Evolutionary conservation across 2,888 invertebrate species (phyloP).

Genomic region (Meta bourneti): DNA sequence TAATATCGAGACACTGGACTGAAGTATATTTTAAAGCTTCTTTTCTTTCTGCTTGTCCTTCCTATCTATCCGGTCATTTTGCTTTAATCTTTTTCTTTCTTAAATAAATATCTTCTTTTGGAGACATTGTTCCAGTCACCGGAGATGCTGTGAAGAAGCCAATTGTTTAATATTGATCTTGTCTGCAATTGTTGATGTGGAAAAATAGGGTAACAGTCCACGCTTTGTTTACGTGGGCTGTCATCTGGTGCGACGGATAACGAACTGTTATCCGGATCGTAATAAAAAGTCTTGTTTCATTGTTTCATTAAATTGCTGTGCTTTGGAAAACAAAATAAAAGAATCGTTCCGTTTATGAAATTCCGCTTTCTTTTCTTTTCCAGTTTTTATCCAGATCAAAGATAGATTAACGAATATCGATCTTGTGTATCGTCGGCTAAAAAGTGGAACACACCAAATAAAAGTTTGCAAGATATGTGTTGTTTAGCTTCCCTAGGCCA

Average conservation of each 20-base stretch:
- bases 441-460: too few relatives aligned
- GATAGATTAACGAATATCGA: too few relatives aligned
- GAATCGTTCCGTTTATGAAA: too few relatives aligned
- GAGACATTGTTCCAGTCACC: neutral
- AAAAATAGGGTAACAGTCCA: neutral
- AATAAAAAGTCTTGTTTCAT: neutral
- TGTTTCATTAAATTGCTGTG: neutral
- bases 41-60: neutral
- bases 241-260: neutral
- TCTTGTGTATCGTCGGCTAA: too few relatives aligned
- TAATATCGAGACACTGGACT: neutral
- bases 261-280: neutral
- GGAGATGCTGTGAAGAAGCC: neutral
- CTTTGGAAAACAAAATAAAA: too few relatives aligned
- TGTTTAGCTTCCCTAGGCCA: too few relatives aligned
- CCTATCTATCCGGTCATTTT: neutral
- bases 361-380: too few relatives aligned
- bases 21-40: neutral
- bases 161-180: slow-evolving; percentile 1
- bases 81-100: neutral
- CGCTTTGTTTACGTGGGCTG: neutral
- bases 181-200: slow-evolving; percentile 1
- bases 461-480: too few relatives aligned
- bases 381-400: too few relatives aligned
- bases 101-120: neutral